phyloP scores from a whole-genome alignment of 2,113 vertebrate species.

The Craseonycteris thonglongyai region DNA sequence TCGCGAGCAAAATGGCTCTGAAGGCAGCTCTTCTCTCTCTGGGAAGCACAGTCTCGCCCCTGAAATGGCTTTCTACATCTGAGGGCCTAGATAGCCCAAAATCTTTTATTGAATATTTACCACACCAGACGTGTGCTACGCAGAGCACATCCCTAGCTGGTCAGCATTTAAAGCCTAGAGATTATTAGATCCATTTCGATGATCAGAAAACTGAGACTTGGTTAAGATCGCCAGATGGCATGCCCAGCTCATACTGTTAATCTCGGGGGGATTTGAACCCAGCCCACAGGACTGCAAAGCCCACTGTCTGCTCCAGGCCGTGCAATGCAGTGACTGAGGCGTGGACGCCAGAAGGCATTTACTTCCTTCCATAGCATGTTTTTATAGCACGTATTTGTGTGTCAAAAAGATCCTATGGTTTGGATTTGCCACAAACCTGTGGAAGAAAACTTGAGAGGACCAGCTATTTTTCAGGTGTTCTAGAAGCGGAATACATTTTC shows the following conservation, averaged over 20 bases:
- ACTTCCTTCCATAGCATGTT: not conserved
- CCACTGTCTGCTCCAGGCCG: not conserved
- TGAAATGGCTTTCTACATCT: not conserved
- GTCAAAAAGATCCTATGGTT: not conserved
- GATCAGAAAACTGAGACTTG: not conserved
- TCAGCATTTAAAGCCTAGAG: not conserved
- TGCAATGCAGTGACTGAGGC: no score
- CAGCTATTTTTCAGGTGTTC: not conserved
- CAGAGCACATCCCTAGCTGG: not conserved
- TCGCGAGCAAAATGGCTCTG: not conserved
- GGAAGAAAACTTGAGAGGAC: not conserved
- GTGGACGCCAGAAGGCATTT: no score
- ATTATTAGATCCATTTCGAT: not conserved
- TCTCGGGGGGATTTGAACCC: not conserved
- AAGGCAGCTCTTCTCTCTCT: not conserved
- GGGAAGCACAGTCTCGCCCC: not conserved
- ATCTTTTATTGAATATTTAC: not conserved
- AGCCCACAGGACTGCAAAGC: not conserved
- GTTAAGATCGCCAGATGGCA: not conserved
- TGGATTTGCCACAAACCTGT: not conserved
- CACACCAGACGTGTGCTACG: not conserved
- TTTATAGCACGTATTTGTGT: not conserved
- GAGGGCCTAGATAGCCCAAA: not conserved
- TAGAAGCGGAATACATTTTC: not conserved
- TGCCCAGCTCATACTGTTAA: not conserved